Evolutionary conservation across 2,113 vertebrate species (phyloP).

Genomic region (rabbit (Oryctolagus cuniculus)): mOryCun1.1 NC_091435.1:133743501-133744000

Average conservation of each 20-base stretch:
- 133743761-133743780: neutral
- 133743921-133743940: too few species aligned
- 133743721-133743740: constrained; percentile 51
- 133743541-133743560: constrained; percentile 78
- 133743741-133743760: constrained; percentile 27
- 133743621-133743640: constrained; percentile 77
- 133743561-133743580: constrained; percentile 77
- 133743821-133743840: neutral
- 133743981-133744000: too few species aligned
- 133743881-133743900: neutral
- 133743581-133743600: constrained; percentile 79
- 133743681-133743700: constrained; percentile 78
- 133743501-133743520: constrained; percentile 68
- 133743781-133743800: neutral
- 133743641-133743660: constrained; percentile 66
- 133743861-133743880: neutral
- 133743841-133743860: neutral
- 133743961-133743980: neutral
- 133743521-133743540: constrained; percentile 78
- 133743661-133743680: constrained; percentile 64
- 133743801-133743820: constrained; percentile 11
- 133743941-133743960: neutral
- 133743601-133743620: constrained; percentile 72
- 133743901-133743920: neutral
- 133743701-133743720: constrained; percentile 67